Conservation (phyloP, 2,113 vertebrate genomes). For the Calonectris borealis region DNA sequence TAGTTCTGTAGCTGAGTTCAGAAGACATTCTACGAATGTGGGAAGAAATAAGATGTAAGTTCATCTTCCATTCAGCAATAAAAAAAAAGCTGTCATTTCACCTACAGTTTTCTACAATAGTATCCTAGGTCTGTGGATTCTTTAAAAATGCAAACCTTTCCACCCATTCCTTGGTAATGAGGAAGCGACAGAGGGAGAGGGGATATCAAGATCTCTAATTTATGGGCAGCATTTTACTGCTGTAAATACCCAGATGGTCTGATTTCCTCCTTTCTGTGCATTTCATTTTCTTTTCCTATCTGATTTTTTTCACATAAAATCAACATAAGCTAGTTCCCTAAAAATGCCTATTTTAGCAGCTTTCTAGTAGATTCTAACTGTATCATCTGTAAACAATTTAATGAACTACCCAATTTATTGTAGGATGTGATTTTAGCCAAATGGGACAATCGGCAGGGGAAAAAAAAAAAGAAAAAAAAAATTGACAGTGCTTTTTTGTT, state of each 20-base stretch:
- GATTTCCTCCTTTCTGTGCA: not conserved
- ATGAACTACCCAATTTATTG: not conserved
- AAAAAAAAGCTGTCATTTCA: constrained; percentile 7
- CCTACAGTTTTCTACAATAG: not conserved
- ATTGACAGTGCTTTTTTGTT: not conserved
- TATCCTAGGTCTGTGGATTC: not conserved
- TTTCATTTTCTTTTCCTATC: not conserved
- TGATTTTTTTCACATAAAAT: not conserved
- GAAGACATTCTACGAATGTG: not conserved
- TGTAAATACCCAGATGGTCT: not conserved
- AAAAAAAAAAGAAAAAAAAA: fast-evolving
- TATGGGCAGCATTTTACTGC: constrained; percentile 16
- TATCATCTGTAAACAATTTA: constrained; percentile 7
- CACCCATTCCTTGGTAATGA: constrained; percentile 34
- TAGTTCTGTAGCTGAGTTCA: not conserved
- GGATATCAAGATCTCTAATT: constrained; percentile 23
- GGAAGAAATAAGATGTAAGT: not conserved
- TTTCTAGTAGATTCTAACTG: not conserved
- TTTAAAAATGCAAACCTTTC: constrained; percentile 49
- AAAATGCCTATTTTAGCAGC: not conserved
- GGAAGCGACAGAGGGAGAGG: constrained; percentile 20
- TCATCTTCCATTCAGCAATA: not conserved
- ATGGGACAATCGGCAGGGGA: not conserved
- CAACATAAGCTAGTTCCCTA: not conserved
- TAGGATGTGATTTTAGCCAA: not conserved